These are phyloP conservation scores for Exocentrus adspersus DNA, from an alignment of 2,888 invertebrate species.

Conservation along the genomic window DNA sequence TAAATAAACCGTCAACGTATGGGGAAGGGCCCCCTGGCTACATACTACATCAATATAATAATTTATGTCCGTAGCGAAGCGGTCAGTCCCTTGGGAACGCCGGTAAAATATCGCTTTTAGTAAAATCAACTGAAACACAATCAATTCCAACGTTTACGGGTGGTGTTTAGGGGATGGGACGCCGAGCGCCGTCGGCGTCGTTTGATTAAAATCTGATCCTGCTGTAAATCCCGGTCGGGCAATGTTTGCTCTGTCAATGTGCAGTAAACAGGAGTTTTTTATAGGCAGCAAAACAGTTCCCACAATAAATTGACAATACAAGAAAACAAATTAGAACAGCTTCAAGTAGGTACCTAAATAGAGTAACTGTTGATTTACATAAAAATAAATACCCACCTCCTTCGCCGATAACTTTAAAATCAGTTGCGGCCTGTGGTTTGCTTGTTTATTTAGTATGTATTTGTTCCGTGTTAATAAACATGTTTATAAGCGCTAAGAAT, in stretches of 20 bases:
- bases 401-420: too few relatives aligned
- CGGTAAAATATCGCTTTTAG: constrained; percentile 13
- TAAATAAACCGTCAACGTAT: constrained; percentile 12
- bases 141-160: constrained; percentile 2
- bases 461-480: too few relatives aligned
- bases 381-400: too few relatives aligned
- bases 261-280: not conserved
- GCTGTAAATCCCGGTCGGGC: not conserved
- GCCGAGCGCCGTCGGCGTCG: not conserved
- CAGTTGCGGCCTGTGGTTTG: too few relatives aligned
- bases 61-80: constrained; percentile 10
- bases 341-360: too few relatives aligned
- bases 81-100: constrained; percentile 7
- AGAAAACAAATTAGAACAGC: not conserved
- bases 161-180: too few relatives aligned
- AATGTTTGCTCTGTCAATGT: not conserved
- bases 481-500: too few relatives aligned
- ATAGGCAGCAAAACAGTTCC: not conserved
- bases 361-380: too few relatives aligned
- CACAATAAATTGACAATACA: not conserved
- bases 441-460: too few relatives aligned
- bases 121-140: constrained; percentile 8
- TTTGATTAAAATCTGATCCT: constrained; percentile 16
- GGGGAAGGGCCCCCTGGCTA: not conserved
- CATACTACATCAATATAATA: constrained; percentile 17